phyloP scores from a whole-genome alignment of 2,113 vertebrate genomes.

The Gymnobelideus leadbeateri region DNA sequence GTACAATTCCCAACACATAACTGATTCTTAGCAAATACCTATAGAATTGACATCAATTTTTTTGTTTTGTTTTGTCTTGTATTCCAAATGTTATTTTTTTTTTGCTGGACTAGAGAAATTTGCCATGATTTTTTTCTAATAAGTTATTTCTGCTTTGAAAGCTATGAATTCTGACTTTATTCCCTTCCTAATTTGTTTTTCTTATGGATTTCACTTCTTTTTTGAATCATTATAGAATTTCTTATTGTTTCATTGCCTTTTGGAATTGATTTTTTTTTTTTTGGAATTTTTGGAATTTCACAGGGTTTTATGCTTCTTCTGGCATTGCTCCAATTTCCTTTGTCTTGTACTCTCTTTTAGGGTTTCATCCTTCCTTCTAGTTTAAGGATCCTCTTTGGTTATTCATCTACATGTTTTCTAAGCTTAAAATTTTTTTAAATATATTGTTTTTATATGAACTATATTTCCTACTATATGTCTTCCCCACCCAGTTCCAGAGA shows the following conservation, averaged over 20 bases:
- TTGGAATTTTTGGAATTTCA: neutral
- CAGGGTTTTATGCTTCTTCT: neutral
- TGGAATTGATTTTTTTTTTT: neutral
- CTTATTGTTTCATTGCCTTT: neutral
- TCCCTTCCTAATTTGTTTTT: neutral
- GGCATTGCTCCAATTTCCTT: neutral
- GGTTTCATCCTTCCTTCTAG: neutral
- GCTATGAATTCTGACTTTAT: neutral
- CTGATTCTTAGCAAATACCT: constrained; percentile 17
- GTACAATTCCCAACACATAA: neutral
- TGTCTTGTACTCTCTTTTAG: neutral
- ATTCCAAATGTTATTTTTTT: neutral
- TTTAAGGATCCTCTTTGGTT: neutral
- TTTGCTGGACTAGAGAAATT: neutral
- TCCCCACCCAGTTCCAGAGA: neutral
- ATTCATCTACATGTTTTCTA: neutral
- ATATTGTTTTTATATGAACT: neutral
- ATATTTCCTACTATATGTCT: neutral
- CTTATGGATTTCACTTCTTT: neutral
- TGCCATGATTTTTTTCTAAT: neutral
- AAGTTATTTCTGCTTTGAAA: neutral
- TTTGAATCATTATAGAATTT: neutral
- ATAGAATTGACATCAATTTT: no score
- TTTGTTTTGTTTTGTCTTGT: neutral
- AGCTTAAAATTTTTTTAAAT: neutral